These are phyloP conservation scores for Portunus trituberculatus DNA, from an alignment of 1,140 invertebrate species.

Conservation along the genomic window DNA sequence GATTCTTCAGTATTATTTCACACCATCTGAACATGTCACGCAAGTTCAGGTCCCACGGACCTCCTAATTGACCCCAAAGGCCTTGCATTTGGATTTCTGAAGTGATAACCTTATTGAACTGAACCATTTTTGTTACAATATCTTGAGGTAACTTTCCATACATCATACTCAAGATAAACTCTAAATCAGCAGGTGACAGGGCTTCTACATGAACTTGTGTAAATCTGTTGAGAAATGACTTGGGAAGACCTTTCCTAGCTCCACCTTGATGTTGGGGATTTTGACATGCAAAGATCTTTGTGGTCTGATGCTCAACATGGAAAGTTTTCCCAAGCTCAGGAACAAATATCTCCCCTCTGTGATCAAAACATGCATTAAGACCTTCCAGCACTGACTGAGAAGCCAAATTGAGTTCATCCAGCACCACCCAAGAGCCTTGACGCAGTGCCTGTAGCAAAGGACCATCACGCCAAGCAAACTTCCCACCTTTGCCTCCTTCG, in stretches of 20 bases:
- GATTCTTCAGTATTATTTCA: slow-evolving; percentile 58
- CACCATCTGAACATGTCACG: slow-evolving; percentile 90
- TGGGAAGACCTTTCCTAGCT: slow-evolving; percentile 95
- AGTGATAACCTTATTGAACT: slow-evolving; percentile 88
- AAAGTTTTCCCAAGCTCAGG: slow-evolving; percentile 96
- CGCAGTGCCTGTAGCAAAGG: slow-evolving; percentile 96
- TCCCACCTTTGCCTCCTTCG: slow-evolving; percentile 90
- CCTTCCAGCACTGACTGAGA: slow-evolving; percentile 99
- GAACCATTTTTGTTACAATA: slow-evolving; percentile 87
- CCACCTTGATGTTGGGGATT: slow-evolving; percentile 99
- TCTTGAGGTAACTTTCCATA: slow-evolving; percentile 81
- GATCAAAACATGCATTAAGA: slow-evolving; percentile 98
- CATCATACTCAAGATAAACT: slow-evolving; percentile 82
- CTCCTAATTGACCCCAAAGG: slow-evolving; percentile 87
- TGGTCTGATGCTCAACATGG: slow-evolving; percentile 85
- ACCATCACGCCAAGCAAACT: slow-evolving; percentile 98
- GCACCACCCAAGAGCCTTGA: slow-evolving; percentile 95
- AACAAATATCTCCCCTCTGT: slow-evolving; percentile 96
- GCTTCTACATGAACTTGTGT: slow-evolving; percentile 95
- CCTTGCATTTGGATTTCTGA: slow-evolving; percentile 84
- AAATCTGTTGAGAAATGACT: slow-evolving; percentile 98
- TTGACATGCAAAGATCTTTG: slow-evolving; percentile 97
- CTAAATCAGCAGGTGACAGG: slow-evolving; percentile 88
- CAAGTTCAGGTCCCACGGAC: slow-evolving; percentile 98
- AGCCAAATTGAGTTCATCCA: slow-evolving; percentile 99